Conservation (phyloP, 2,113 vertebrate species). For the Kobus ellipsiprymnus region DNA sequence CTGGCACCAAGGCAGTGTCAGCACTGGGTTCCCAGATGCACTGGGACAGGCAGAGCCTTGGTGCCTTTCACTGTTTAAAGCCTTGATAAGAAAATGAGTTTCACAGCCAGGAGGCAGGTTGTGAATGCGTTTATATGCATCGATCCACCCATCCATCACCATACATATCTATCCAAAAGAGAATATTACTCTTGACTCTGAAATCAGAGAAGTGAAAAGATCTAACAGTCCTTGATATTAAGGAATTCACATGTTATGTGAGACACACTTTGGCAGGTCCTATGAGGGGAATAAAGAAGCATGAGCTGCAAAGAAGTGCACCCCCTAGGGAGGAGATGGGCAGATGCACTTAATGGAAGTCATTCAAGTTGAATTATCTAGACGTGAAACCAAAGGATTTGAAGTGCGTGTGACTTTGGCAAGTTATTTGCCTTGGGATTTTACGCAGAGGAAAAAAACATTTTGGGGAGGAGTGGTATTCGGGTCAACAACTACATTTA, state of each 20-base stretch:
- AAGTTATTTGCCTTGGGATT: background rate
- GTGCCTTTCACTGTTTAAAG: background rate
- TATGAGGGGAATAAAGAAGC: background rate
- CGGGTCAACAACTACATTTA: background rate
- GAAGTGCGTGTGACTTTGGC: background rate
- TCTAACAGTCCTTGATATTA: background rate
- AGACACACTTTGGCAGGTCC: background rate
- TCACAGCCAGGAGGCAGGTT: background rate
- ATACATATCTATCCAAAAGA: background rate
- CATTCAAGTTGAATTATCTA: background rate
- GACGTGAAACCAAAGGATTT: background rate
- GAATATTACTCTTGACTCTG: background rate
- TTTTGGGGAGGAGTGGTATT: background rate
- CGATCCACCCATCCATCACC: background rate
- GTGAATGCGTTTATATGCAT: background rate
- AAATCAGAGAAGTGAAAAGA: background rate
- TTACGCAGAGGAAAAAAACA: background rate
- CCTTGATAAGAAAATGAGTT: background rate
- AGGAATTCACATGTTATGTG: background rate
- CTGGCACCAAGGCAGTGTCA: background rate
- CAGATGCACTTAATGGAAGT: background rate
- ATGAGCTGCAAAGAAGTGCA: background rate
- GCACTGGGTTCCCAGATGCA: background rate
- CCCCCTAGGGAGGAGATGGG: background rate
- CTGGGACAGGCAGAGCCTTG: background rate